Evolutionary conservation across 2,888 invertebrate genomes (phyloP), one percentile per base, ranked within the genome.

Genomic region (Callyntrura sp.): DNA sequence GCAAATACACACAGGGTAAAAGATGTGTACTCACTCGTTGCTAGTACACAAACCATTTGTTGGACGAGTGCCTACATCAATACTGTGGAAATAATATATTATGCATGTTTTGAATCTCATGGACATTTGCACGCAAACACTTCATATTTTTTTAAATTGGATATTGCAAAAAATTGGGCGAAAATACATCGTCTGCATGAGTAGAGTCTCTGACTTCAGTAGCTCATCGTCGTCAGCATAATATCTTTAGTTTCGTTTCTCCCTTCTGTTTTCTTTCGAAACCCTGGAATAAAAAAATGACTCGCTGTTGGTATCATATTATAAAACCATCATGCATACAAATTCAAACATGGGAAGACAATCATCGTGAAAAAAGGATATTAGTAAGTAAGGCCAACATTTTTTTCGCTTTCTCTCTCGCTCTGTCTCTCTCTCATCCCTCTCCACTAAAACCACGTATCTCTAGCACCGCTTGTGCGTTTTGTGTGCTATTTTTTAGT

Each of bases 41-140:
- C 5, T 23, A 48, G 35, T 48, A 76, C 48, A 25, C 43, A 55
- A 55, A 55, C 51, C 78, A 78, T 78, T 78, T 51, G 78, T 78
- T 78, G 78, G 78, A 78, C 25, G 55, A 78, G 28, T 78, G 78
- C 78, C 78, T 78, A 78, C 78, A 78, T 78, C 78, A 78, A 78
- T 78, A 78, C 78, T 51, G 14, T 76, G 28, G 43, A 35, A 35
- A 78, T 35, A 35, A 35, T 78, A 78, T 78, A 78, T 78, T 78
- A 55, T 78, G 57, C 78, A 55, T 78, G 78, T 78, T 78, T 78
- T 78, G 78, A 55, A 78, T 78, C 78, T 78, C 51, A 78, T 78
- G 78, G 78, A 78, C 78, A 57, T 78, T 78, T 78, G 78, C 78
- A 78, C 55, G 78, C 78, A 78, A 78, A 78, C 78, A 78, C 78